phyloP scores from a whole-genome alignment of 2,888 invertebrate species.

The Polymixis lichenea region DNA sequence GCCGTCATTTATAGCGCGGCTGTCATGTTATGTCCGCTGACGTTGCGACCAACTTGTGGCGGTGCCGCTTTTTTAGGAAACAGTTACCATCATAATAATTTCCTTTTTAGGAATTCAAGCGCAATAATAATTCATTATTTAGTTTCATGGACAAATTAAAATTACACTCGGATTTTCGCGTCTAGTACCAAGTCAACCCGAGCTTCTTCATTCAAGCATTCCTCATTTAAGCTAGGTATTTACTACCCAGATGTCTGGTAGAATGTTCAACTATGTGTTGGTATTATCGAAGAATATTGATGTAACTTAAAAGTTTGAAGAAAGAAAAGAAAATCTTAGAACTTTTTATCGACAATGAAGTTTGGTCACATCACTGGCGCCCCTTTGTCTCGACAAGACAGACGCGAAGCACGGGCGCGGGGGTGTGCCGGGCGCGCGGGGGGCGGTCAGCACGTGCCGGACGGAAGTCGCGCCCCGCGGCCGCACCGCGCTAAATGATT shows the following conservation, averaged over 20 bases:
- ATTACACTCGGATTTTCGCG: neutral
- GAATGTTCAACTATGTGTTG: neutral
- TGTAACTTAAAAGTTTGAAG: no score
- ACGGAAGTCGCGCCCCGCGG: slow-evolving; percentile 88
- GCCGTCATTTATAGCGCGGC: neutral
- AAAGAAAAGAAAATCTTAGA: slow-evolving; percentile 20
- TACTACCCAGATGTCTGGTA: neutral
- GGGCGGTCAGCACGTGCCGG: slow-evolving; percentile 86
- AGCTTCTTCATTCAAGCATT: neutral
- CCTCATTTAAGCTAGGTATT: neutral
- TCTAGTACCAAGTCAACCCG: neutral
- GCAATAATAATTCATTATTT: neutral
- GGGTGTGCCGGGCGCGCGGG: slow-evolving; percentile 67
- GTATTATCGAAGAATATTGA: no score
- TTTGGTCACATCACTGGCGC: slow-evolving; percentile 78
- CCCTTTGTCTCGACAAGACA: slow-evolving; percentile 91
- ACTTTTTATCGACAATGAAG: slow-evolving; percentile 64
- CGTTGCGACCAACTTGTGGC: no score
- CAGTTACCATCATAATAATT: neutral
- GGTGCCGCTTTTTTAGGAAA: neutral
- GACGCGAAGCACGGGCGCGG: slow-evolving; percentile 81
- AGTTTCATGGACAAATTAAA: neutral
- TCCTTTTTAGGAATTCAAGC: neutral
- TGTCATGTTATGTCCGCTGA: neutral
- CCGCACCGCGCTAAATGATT: slow-evolving; percentile 89